Evolutionary conservation across 1,140 invertebrate species (phyloP).

Genomic region (Leguminivora glycinivorella): DNA sequence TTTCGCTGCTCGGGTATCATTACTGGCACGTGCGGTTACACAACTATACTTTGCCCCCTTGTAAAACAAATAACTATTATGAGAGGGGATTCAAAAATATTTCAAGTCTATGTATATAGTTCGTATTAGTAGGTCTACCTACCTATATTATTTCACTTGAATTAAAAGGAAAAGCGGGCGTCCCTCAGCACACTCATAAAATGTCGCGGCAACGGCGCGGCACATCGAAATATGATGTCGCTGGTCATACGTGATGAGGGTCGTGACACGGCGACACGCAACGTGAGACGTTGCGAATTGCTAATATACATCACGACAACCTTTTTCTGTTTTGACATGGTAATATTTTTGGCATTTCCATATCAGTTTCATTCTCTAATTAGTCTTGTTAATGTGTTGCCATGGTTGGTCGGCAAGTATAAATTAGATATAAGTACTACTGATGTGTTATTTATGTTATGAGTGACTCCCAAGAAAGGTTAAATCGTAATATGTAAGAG

Average conservation of each 20-base stretch:
- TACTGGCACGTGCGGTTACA: too few species aligned
- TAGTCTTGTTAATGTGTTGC: too few species aligned
- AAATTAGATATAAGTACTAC: too few species aligned
- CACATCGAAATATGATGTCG: slow-evolving; percentile 5
- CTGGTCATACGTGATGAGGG: background rate
- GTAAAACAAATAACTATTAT: too few species aligned
- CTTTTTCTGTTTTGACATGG: background rate
- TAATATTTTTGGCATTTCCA: background rate
- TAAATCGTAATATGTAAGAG: background rate
- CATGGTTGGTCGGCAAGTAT: too few species aligned
- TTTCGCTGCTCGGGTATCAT: too few species aligned
- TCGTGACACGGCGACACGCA: slow-evolving; percentile 5
- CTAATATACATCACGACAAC: background rate
- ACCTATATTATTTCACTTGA: background rate
- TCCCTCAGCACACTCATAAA: background rate
- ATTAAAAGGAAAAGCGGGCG: background rate
- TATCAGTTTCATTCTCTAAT: background rate
- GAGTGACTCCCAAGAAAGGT: too few species aligned
- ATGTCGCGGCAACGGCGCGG: background rate
- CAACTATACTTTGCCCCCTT: too few species aligned
- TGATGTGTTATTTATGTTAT: too few species aligned
- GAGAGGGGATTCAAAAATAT: too few species aligned
- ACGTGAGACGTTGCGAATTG: slow-evolving; percentile 8
- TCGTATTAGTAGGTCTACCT: too few species aligned
- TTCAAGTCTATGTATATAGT: too few species aligned